phyloP scores from a whole-genome alignment of 2,113 vertebrate genomes.

The Monopterus albus region DNA sequence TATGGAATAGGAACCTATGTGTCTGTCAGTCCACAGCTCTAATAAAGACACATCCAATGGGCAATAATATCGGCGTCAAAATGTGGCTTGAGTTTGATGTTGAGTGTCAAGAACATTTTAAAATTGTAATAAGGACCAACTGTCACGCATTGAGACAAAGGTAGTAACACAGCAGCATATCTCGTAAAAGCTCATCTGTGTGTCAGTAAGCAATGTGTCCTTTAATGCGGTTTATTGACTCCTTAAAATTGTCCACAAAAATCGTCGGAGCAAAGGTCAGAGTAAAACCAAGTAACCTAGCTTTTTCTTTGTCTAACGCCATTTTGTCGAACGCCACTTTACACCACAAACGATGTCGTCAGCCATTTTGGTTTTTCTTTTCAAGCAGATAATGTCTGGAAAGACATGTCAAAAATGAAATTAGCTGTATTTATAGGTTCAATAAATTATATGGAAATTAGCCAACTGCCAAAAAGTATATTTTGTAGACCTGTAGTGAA shows the following conservation, averaged over 20 bases:
- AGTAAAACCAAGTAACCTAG: constrained; percentile 1
- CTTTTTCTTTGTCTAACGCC: constrained; percentile 76
- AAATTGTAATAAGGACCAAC: constrained; percentile 9
- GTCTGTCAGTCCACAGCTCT: constrained; percentile 39
- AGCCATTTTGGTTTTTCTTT: constrained; percentile 81
- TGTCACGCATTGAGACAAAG: not conserved
- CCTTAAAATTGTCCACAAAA: not conserved
- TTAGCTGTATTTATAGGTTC: accelerated
- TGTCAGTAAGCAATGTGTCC: not conserved
- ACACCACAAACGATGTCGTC: constrained; percentile 53
- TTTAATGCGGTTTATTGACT: not conserved
- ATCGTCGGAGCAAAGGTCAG: not conserved
- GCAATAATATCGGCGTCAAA: constrained; percentile 45
- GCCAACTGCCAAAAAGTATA: too few species aligned
- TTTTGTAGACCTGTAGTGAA: too few species aligned
- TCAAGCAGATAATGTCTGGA: constrained; percentile 9
- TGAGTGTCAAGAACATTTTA: not conserved
- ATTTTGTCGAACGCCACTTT: constrained; percentile 82
- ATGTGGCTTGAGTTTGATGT: constrained; percentile 56
- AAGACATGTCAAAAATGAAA: not conserved
- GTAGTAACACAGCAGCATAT: not conserved
- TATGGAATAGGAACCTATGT: constrained; percentile 68
- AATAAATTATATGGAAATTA: constrained; percentile 28
- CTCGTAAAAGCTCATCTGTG: not conserved
- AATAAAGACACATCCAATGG: constrained; percentile 64